Base-by-base conservation (phyloP, 1,140 invertebrate species). In the Tribolium castaneum region DNA sequence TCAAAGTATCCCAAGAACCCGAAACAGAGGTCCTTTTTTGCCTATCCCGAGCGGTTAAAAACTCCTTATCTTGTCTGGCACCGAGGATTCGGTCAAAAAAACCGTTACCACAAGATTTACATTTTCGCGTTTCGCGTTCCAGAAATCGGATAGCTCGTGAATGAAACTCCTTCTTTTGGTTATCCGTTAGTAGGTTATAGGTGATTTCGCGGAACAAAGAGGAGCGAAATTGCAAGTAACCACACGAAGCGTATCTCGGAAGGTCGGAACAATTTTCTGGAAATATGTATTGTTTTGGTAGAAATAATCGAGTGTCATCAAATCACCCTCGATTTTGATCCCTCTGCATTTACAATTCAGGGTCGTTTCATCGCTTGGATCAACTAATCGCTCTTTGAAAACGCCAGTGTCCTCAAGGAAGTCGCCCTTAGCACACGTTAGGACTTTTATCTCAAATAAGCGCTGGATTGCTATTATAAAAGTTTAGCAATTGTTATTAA, bases 111-210 rank as follows among this genome's bases (percentile, higher is more conserved):
- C 91, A 92, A 3, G 87, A 80, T 1, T 70, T 76, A 76, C 91
- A 92, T 52, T 89, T 87, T 73, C 86, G 87, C 0, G 90, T 90
- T 80, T 90, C 88, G 30, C 88, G 87, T 81, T 90, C 89, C 1
- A 92, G 80, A 80, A 88, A 91, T 51, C 88, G 84, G 2, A 91
- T 82, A 0, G 91, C 90, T 75, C 89, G 88, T 2, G 84, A 86
- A 72, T 92, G 91, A 80, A 92, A 88, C 75, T 91, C 90, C 45
- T 84, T 84, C 82, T 88, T 91, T 81, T 92, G 91, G 81, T 85
- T 88, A 75, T 91, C 90, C 2, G 90, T 91, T 12, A 92, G 83
- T 30, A 91, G 80, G 80, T 88, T 90, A 80, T 92, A 92, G 12
- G 89, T 91, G 0, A 88, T 90, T 30, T 89, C 88, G 12, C 89